phyloP scores from a whole-genome alignment of 2,113 vertebrate genomes.

The Clarias magur region DNA sequence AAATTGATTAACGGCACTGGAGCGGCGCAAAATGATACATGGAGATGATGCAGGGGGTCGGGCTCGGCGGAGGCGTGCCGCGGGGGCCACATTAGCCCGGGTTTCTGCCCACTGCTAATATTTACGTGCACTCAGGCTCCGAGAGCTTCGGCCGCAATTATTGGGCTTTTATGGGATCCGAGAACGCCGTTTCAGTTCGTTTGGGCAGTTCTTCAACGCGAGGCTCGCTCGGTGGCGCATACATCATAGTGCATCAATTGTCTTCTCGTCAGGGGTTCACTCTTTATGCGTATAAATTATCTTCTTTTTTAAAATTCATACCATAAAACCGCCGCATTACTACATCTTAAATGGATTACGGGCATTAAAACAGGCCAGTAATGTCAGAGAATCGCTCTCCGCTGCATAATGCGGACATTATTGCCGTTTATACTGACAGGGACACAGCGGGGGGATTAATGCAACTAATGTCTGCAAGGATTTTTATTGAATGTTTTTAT shows the following conservation, averaged over 20 bases:
- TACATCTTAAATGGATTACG: background rate
- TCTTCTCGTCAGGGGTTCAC: background rate
- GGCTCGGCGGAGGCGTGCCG: slow-evolving; percentile 79
- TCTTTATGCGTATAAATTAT: background rate
- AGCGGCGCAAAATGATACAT: slow-evolving; percentile 97
- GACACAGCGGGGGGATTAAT: background rate
- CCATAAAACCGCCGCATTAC: slow-evolving; percentile 3
- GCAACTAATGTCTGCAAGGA: background rate
- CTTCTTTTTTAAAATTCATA: background rate
- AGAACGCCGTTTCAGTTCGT: slow-evolving; percentile 30
- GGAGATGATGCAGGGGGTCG: slow-evolving; percentile 82
- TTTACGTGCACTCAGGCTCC: slow-evolving; percentile 54
- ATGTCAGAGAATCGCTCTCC: background rate
- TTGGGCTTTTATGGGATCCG: slow-evolving; percentile 41
- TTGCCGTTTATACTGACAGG: background rate
- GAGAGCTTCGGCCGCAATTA: slow-evolving; percentile 34
- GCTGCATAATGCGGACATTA: background rate
- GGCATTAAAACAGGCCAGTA: background rate
- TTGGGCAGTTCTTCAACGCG: slow-evolving; percentile 34
- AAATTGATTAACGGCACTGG: slow-evolving; percentile 99
- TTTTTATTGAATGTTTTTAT: background rate
- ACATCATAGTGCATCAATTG: background rate
- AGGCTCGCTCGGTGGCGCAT: background rate
- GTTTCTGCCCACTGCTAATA: slow-evolving; percentile 41
- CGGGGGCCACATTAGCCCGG: slow-evolving; percentile 76